Conservation (phyloP, 1,140 invertebrate species). For the Elysia chlorotica region DNA sequence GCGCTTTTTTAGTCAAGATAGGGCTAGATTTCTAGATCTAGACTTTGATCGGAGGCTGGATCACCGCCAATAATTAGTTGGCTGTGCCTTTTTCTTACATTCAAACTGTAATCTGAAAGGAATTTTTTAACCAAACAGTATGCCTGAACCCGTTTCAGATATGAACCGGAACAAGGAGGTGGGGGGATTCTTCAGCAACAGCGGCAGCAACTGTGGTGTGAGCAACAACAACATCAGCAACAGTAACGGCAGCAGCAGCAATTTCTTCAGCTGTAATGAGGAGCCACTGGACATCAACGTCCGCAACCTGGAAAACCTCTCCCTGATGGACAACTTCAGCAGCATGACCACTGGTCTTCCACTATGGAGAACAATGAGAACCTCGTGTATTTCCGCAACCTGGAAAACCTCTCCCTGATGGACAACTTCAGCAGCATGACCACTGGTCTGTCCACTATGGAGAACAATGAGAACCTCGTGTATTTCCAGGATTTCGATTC, state of each 20-base stretch:
- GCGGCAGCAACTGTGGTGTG: too few species aligned
- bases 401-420: slow-evolving; percentile 13
- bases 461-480: slow-evolving; percentile 16
- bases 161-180: slow-evolving; percentile 10
- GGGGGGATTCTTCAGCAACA: background rate
- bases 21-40: too few species aligned
- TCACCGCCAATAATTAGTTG: too few species aligned
- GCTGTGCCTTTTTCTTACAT: background rate
- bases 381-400: slow-evolving; percentile 10
- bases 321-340: slow-evolving; percentile 19
- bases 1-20: too few species aligned
- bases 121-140: too few species aligned
- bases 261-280: slow-evolving; percentile 17
- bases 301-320: slow-evolving; percentile 10
- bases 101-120: background rate
- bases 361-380: slow-evolving; percentile 14
- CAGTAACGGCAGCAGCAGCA: background rate
- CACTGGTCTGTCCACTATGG: background rate
- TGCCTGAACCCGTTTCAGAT: slow-evolving; percentile 26
- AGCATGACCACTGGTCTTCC: background rate
- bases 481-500: slow-evolving; percentile 16
- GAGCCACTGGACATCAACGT: slow-evolving; percentile 17
- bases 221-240: background rate
- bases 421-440: slow-evolving; percentile 11
- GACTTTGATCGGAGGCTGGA: too few species aligned